Evolutionary conservation across 1,140 invertebrate species (phyloP), one percentile per base, ranked within the genome.

Genomic region (Plodia interpunctella): DNA sequence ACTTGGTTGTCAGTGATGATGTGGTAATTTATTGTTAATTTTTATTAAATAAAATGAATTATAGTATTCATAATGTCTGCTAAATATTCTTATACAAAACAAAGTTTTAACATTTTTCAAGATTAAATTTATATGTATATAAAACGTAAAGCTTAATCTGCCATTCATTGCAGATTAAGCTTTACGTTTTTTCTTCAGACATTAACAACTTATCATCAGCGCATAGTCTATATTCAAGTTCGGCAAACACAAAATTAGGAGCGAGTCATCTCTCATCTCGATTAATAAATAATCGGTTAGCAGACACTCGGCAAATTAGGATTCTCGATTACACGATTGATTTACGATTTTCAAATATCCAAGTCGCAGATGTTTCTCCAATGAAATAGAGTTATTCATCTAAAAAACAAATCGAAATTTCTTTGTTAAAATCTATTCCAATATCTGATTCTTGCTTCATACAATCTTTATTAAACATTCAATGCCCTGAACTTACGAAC

Each of bases 281-380:
- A n/a, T 44, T n/a, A n/a, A n/a, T n/a, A 44, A 44, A 44, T 44
- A 44, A 44, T 44, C 38, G 38, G 38, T 44, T 2, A n/a, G n/a
- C 38, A 44, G 38, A 44, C 38, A 44, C 38, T 44, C 38, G 38
- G 38, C 13, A 44, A 44, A 62, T 57, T 32, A 35, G 49, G 49
- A 51, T 59, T 55, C 18, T 17, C 60, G 55, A 52, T 38, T 55
- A 38, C 32, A 20, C 56, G 20, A 74, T 70, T 70, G 69, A 77
- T 77, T 72, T 72, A 77, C 68, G 50, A 49, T n/a, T 63, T 63
- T 59, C 57, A 58, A 68, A 55, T 66, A 56, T 49, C 65, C 70
- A 75, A 78, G 75, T 75, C 71, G 70, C 65, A 66, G 73, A 71
- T 72, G 60, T 70, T 73, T 68, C 70, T 63, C 65, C 72, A 75